Evolutionary conservation across 2,113 vertebrate species (phyloP).

Genomic region (Elephantulus edwardii): DNA sequence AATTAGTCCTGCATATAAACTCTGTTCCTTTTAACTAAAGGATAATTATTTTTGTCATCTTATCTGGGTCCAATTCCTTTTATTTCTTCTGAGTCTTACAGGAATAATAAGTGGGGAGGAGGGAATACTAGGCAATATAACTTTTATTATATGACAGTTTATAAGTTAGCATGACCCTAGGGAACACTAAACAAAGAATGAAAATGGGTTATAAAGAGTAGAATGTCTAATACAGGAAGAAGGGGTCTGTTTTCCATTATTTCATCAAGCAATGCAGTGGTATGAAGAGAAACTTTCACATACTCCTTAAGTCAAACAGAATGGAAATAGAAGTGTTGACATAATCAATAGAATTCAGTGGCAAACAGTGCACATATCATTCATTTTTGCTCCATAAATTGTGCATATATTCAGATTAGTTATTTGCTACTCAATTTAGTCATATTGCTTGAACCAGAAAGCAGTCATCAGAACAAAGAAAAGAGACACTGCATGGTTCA

Average conservation of each 20-base stretch:
- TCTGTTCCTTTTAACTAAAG: slow-evolving; percentile 19
- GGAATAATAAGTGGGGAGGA: background rate
- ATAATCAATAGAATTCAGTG: background rate
- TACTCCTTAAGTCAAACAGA: background rate
- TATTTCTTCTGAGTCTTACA: slow-evolving; percentile 13
- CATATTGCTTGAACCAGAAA: too few species aligned
- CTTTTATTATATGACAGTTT: background rate
- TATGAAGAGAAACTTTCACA: background rate
- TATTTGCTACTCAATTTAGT: background rate
- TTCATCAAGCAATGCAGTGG: slow-evolving; percentile 5
- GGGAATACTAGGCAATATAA: background rate
- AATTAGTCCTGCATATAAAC: slow-evolving; percentile 14
- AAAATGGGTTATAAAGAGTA: background rate
- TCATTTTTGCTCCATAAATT: background rate
- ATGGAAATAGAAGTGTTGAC: background rate
- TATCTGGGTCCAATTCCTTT: background rate
- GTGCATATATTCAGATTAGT: background rate
- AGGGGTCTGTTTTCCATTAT: background rate
- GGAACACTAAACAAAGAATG: background rate
- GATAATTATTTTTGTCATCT: slow-evolving; percentile 25
- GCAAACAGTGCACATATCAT: background rate
- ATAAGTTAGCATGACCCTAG: background rate
- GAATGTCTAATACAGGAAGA: background rate
- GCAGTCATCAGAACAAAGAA: too few species aligned
- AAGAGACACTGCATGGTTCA: too few species aligned